Conservation (phyloP, 2,797 vertebrate species). For the Hoplostethus atlanticus region DNA sequence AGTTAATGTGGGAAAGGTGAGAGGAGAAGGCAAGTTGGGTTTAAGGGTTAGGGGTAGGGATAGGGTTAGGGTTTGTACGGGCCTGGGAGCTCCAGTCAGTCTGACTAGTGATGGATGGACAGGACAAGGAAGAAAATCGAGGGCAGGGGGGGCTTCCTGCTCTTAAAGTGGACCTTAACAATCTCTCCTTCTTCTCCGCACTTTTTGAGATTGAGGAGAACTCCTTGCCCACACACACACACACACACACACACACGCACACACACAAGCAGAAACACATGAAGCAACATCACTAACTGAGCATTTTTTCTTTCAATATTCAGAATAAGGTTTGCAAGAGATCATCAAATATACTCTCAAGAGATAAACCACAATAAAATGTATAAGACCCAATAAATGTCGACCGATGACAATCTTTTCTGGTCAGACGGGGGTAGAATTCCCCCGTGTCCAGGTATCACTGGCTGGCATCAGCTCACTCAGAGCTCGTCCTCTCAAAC, state of each 20-base stretch:
- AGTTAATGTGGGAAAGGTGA: slow-evolving; percentile 83
- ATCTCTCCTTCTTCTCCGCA: slow-evolving; percentile 28
- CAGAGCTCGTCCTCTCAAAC: slow-evolving; percentile 64
- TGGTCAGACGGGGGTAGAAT: slow-evolving; percentile 50
- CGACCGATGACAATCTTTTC: slow-evolving; percentile 6
- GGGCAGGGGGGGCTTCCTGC: slow-evolving; percentile 71
- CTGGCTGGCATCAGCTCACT: slow-evolving; percentile 65
- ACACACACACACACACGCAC: neutral
- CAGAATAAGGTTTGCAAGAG: neutral
- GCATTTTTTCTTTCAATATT: no score
- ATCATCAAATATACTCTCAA: neutral
- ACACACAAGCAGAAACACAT: neutral
- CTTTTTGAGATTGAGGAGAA: neutral
- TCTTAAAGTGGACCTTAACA: slow-evolving; percentile 46
- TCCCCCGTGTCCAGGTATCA: slow-evolving; percentile 68
- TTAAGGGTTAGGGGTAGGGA: slow-evolving; percentile 52
- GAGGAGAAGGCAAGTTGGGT: slow-evolving; percentile 70
- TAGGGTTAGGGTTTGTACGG: slow-evolving; percentile 32
- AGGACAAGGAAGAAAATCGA: slow-evolving; percentile 72
- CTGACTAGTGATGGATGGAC: slow-evolving; percentile 80
- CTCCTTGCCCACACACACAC: neutral
- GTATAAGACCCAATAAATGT: neutral
- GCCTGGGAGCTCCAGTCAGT: slow-evolving; percentile 45
- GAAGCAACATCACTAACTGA: no score
- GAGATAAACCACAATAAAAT: neutral